These are phyloP conservation scores for Cottoperca gobio DNA, from an alignment of 2,797 vertebrate species.

Conservation along the genomic window DNA sequence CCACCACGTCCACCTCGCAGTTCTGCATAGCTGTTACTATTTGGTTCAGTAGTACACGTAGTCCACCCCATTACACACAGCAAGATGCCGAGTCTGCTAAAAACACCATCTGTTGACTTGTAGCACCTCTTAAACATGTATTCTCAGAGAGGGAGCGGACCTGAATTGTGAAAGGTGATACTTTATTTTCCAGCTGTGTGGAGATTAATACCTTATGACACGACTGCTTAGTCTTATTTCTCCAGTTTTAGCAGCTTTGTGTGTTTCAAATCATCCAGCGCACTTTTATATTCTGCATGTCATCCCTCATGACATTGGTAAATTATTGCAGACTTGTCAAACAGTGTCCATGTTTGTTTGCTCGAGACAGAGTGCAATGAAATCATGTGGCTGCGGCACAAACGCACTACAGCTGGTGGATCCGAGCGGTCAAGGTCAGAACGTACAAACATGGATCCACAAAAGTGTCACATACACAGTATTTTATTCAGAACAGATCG, in stretches of 20 bases:
- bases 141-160: neutral
- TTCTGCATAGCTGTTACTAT: neutral
- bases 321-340: conserved; percentile 56
- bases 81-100: neutral
- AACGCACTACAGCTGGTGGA: neutral
- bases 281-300: neutral
- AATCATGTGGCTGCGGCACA: neutral
- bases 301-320: conserved; percentile 12
- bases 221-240: neutral
- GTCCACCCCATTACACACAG: conserved; percentile 2
- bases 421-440: neutral
- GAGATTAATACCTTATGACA: neutral
- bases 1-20: neutral
- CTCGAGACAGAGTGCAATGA: neutral
- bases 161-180: neutral
- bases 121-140: neutral
- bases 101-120: conserved; percentile 13
- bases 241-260: neutral
- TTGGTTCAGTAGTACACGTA: neutral
- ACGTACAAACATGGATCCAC: neutral
- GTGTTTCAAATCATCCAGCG: neutral
- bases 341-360: conserved; percentile 26
- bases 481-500: neutral
- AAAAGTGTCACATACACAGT: neutral
- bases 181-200: neutral